Percentiles rank a stretch among this genome's conserved stretches.
Conservation (phyloP, 2,113 vertebrate species). For the Rhinichthys klamathensis region DNA sequence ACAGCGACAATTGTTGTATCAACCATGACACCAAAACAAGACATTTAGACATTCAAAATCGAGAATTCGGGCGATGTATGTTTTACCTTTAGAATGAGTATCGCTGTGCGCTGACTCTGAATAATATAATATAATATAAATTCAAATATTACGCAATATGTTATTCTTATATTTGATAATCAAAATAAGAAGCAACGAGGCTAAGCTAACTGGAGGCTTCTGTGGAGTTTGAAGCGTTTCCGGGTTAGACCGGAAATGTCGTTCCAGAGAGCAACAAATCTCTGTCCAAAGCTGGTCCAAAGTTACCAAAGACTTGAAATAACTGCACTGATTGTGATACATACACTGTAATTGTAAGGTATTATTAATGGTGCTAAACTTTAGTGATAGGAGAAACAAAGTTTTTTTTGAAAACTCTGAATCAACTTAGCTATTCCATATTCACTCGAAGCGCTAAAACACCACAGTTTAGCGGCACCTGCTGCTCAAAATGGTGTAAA, state of each 20-base stretch:
- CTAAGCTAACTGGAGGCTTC: neutral
- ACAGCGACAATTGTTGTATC: neutral
- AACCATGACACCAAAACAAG: neutral
- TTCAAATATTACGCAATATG: neutral
- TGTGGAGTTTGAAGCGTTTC: neutral
- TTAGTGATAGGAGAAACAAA: no score
- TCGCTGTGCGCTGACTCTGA: neutral
- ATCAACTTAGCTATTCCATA: no score
- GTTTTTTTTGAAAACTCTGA: no score
- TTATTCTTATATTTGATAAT: neutral
- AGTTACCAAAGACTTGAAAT: neutral
- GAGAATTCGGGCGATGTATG: no score
- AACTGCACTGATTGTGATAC: no score
- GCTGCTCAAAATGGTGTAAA: no score
- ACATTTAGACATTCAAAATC: neutral
- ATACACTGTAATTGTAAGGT: no score
- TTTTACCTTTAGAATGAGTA: neutral
- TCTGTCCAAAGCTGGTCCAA: neutral
- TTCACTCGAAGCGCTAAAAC: no score
- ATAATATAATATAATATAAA: no score
- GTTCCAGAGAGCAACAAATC: neutral
- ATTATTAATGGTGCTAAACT: no score
- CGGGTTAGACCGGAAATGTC: neutral
- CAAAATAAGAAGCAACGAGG: neutral
- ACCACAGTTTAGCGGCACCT: no score